Base-by-base conservation (phyloP, 2,888 invertebrate species). In the Ormyrus pomaceus region DNA sequence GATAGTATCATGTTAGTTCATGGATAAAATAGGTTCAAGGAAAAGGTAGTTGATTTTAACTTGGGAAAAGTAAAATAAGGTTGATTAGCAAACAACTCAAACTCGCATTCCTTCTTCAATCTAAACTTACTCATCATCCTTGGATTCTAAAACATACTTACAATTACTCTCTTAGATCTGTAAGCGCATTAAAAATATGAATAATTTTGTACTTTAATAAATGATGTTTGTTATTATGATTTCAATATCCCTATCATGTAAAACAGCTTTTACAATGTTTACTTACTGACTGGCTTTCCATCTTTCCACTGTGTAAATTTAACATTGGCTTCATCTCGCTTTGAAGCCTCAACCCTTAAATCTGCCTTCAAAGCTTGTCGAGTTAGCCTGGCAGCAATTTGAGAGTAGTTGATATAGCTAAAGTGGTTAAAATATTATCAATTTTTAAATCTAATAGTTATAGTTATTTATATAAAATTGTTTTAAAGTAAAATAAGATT, bases 401-500 rank as follows among this genome's bases (percentile, higher is more conserved):
- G 96, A 80, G 98, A 99, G 92, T 96, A 99, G 92, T 97, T 97
- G 91, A 99, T 96, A 93, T 99, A 99, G 92, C 98, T 99, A 34
- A 34, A 34, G 4, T 34, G 34, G 3, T 34, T 4, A 34, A 34
- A 48, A 81, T 11, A 71, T 70, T 65, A 6, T 19, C 77, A 65
- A 34, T 34, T 34, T 70, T 80, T 19, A 11, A 19, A 46, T 65
- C 13, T 53, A 66, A 10, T 65, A 56, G 56, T 45, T 66, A n/a
- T 6, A 66, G 5, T 8, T 10, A 48, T 75, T 74, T 10, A 82
- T 71, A 51, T 74, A 82, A 79, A 34, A 34, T 34, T 34, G 34
- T 34, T 2, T 34, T 34, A 34, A 74, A 50, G 45, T 10, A 34
- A 45, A 50, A 53, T 65, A 69, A 73, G 77, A 80, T 62, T 71